phyloP scores from a whole-genome alignment of 2,888 invertebrate species.

The Dyspetes luteomarginatus region DNA sequence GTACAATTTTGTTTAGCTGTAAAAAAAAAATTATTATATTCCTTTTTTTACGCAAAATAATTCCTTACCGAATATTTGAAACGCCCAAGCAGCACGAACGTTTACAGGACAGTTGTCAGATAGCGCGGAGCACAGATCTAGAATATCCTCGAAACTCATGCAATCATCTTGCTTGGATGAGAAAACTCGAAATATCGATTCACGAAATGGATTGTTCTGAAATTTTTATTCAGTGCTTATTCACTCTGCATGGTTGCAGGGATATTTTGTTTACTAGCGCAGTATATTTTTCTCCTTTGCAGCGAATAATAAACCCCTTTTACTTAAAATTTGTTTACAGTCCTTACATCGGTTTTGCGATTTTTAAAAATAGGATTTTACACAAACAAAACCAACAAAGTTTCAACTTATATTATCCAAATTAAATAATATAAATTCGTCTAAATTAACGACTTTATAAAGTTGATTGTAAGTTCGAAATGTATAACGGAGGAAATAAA shows the following conservation, averaged over 20 bases:
- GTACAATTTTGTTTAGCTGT: too few relatives aligned
- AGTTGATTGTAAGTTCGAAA: background rate
- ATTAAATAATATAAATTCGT: too few relatives aligned
- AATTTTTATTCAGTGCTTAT: conserved; percentile 72
- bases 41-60: background rate
- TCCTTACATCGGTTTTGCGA: too few relatives aligned
- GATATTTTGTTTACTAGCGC: background rate
- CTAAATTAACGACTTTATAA: conserved; percentile 8
- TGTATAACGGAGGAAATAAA: background rate
- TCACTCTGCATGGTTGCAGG: too few relatives aligned
- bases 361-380: too few relatives aligned
- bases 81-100: conserved; percentile 91
- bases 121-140: conserved; percentile 91
- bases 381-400: too few relatives aligned
- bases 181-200: conserved; percentile 89
- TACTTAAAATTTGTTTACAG: too few relatives aligned
- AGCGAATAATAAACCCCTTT: too few relatives aligned
- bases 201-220: conserved; percentile 90
- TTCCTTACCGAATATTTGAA: conserved; percentile 88
- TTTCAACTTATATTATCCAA: too few relatives aligned
- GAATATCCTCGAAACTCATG: conserved; percentile 91
- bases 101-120: conserved; percentile 89
- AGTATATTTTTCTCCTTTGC: too few relatives aligned
- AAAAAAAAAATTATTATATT: background rate
- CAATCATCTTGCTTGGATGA: conserved; percentile 88